A percentile compares a stretch with the other conserved stretches of the same genome.
Conservation (phyloP, 2,113 vertebrate genomes). For the Puntigrus tetrazona region DNA sequence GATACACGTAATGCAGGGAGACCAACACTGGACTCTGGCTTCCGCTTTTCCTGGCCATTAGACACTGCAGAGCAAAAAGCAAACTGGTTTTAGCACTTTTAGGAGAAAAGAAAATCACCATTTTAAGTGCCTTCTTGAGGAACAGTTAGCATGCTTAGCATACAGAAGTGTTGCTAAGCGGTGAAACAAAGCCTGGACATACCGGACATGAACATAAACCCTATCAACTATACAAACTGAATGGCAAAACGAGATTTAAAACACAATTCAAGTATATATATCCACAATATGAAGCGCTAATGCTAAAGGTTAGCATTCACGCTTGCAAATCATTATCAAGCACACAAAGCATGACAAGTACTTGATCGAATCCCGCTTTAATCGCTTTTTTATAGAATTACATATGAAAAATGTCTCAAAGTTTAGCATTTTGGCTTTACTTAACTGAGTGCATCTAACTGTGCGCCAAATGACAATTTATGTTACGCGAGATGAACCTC, state of each 20-base stretch:
- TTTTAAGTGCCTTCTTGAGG: not conserved
- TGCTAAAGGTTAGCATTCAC: not conserved
- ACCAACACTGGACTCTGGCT: conserved; percentile 79
- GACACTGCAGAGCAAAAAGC: conserved; percentile 71
- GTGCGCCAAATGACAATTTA: not conserved
- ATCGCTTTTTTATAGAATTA: not conserved
- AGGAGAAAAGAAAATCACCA: not conserved
- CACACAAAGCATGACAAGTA: not conserved
- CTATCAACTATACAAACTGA: not conserved
- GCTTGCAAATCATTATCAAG: not conserved
- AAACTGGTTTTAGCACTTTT: not conserved
- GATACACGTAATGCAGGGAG: conserved; percentile 81
- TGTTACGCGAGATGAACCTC: not conserved
- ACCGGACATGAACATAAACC: not conserved
- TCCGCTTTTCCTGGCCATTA: conserved; percentile 79
- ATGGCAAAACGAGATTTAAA: not conserved
- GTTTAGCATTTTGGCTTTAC: not conserved
- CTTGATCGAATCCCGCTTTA: not conserved
- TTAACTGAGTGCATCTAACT: not conserved
- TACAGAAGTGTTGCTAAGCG: not conserved
- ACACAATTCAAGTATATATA: not conserved
- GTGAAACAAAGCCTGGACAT: not conserved
- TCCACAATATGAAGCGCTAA: not conserved
- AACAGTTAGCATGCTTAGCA: not conserved
- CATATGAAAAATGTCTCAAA: not conserved